These are phyloP conservation scores for Orthosia gothica DNA, from an alignment of 2,888 invertebrate species.

Conservation along the genomic window DNA sequence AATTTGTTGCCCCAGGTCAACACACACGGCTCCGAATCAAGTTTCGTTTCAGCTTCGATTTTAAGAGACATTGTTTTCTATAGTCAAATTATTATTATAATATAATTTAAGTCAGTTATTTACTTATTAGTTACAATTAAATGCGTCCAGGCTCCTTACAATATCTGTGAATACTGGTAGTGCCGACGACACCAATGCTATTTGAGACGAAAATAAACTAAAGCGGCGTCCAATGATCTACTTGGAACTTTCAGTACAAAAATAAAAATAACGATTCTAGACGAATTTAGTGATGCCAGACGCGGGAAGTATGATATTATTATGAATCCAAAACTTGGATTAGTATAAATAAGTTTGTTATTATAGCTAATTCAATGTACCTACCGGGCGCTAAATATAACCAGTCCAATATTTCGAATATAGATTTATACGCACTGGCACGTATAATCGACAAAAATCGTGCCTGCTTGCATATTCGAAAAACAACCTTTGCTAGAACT, in stretches of 20 bases:
- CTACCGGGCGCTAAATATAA: neutral
- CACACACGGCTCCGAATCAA: slow-evolving; percentile 85
- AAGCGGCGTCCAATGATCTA: slow-evolving; percentile 73
- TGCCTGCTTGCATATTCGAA: slow-evolving; percentile 2
- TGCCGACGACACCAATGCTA: slow-evolving; percentile 58
- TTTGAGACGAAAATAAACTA: slow-evolving; percentile 75
- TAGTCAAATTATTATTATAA: too few species aligned
- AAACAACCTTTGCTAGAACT: neutral
- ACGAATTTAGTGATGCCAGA: slow-evolving; percentile 63
- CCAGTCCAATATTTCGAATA: neutral
- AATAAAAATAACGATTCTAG: slow-evolving; percentile 74
- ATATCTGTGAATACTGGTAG: slow-evolving; percentile 71
- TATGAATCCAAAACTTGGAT: slow-evolving; percentile 4
- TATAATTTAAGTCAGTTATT: neutral
- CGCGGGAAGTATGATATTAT: slow-evolving; percentile 22
- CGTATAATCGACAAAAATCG: neutral
- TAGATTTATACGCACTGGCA: neutral
- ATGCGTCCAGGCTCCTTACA: slow-evolving; percentile 64
- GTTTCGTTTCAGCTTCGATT: slow-evolving; percentile 79
- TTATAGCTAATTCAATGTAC: slow-evolving; percentile 1
- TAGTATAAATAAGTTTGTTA: neutral
- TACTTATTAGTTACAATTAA: slow-evolving; percentile 7
- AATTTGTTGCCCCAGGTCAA: slow-evolving; percentile 82
- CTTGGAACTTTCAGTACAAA: slow-evolving; percentile 68
- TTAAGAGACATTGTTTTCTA: slow-evolving; percentile 80